These are phyloP conservation scores for Pyrgilauda ruficollis DNA, from an alignment of 2,113 vertebrate genomes.

Conservation along the genomic window DNA sequence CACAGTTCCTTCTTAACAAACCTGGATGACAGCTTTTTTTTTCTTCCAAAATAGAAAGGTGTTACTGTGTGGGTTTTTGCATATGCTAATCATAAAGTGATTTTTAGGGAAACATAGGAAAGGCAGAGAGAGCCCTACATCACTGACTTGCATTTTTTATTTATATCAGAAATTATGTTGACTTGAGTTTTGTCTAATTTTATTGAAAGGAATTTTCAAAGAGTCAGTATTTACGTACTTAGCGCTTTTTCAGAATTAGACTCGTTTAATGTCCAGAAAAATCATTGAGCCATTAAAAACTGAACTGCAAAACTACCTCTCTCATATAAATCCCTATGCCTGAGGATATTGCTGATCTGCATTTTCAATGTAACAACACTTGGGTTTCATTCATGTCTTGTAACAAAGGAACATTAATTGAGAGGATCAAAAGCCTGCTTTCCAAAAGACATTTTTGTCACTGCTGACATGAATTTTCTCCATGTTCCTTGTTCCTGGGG, in stretches of 20 bases:
- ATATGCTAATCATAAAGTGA: neutral
- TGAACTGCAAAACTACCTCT: neutral
- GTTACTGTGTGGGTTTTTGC: neutral
- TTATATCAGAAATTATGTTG: neutral
- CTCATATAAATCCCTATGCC: neutral
- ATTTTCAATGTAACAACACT: neutral
- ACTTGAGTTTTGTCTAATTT: neutral
- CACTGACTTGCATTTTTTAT: neutral
- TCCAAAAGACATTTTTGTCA: neutral
- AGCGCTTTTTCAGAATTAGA: neutral
- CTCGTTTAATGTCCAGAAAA: neutral
- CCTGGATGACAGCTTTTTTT: neutral
- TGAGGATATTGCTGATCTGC: neutral
- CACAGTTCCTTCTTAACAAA: neutral
- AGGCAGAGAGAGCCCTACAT: neutral
- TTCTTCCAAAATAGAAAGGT: neutral
- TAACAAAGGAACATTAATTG: slow-evolving; percentile 28
- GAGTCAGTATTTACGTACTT: neutral
- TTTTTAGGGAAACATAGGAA: neutral
- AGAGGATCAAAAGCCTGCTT: slow-evolving; percentile 9
- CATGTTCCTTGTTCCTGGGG: neutral
- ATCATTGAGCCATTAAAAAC: neutral
- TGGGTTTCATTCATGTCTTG: neutral
- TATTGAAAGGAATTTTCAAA: slow-evolving; percentile 12
- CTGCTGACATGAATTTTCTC: neutral